Evolutionary conservation across 2,888 invertebrate genomes (phyloP), one percentile per base, ranked within the genome.

Genomic region (Eupithecia inturbata): DNA sequence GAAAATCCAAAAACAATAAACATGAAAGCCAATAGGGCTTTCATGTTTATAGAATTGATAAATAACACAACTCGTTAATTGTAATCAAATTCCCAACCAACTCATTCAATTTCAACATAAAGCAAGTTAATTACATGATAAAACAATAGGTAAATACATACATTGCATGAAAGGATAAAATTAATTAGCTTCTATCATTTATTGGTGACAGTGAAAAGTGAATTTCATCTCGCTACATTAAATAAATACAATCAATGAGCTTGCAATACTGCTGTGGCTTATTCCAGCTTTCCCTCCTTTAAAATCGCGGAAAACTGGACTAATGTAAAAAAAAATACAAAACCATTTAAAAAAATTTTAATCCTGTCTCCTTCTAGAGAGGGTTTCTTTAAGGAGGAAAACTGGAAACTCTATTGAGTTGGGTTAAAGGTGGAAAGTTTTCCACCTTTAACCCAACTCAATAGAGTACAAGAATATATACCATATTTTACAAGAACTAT

Each of bases 161-260:
- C 16, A 75, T 71, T 22, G 22, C n/a, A 22, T 53, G 22, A 22
- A 72, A 53, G 72, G 49, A 67, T 53, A 19, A 22, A 67, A 68
- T 70, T 68, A 72, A 75, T 70, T 71, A 75, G 53, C 67, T 36
- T 64, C 49, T 62, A 72, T 67, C 2, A 31, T 67, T 72, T 67
- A 71, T 62, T 68, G 57, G 39, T 60, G 67, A 75, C 67, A 72
- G 60, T 53, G 67, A 41, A 68, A 33, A 64, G 10, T 64, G 33
- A 31, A 62, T 62, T 57, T 14, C 12, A 14, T 57, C 26, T 10
- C 53, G 12, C 22, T 14, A 14, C 26, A 12, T 26, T 53, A 26
- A 12, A 57, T 22, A 12, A 53, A 53, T 26, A 57, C 22, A n/a
- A 57, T 26, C 12, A 57, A 12, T 26, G 22, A 0, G 1, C 26